Conservation (phyloP, 2,888 invertebrate genomes). For the Serrognathus titanus region DNA sequence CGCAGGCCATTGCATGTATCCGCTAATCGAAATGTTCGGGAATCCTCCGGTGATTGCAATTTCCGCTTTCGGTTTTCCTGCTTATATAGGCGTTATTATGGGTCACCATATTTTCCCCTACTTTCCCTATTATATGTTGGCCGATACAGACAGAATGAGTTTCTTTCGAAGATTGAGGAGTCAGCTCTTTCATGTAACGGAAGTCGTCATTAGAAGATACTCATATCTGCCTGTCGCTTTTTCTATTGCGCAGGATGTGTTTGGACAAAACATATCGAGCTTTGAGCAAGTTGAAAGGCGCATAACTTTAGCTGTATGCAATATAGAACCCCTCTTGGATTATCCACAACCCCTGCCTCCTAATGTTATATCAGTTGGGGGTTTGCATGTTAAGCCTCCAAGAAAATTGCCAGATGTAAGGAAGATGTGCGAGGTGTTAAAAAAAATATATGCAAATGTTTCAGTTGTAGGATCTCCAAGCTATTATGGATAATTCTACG, state of each 20-base stretch:
- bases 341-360: slow-evolving; percentile 37
- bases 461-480: slow-evolving; percentile 12
- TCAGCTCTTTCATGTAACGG: slow-evolving; percentile 14
- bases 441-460: neutral
- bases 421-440: neutral
- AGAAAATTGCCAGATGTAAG: slow-evolving; percentile 35
- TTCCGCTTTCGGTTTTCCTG: slow-evolving; percentile 23
- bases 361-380: slow-evolving; percentile 43
- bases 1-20: slow-evolving; percentile 25
- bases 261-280: slow-evolving; percentile 29
- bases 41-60: slow-evolving; percentile 26
- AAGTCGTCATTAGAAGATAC: slow-evolving; percentile 15
- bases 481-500: slow-evolving; percentile 33
- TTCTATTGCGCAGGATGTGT: slow-evolving; percentile 25
- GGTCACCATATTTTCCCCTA: slow-evolving; percentile 29
- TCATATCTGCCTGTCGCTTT: slow-evolving; percentile 20
- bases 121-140: slow-evolving; percentile 27
- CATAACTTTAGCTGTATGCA: slow-evolving; percentile 35
- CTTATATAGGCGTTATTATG: slow-evolving; percentile 15
- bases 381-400: slow-evolving; percentile 35
- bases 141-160: slow-evolving; percentile 27
- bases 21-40: slow-evolving; percentile 25
- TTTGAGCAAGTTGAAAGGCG: slow-evolving; percentile 30
- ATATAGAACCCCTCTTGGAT: slow-evolving; percentile 35
- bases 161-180: slow-evolving; percentile 30